phyloP scores from a whole-genome alignment of 2,113 vertebrate species.

The Larimichthys crocea region DNA sequence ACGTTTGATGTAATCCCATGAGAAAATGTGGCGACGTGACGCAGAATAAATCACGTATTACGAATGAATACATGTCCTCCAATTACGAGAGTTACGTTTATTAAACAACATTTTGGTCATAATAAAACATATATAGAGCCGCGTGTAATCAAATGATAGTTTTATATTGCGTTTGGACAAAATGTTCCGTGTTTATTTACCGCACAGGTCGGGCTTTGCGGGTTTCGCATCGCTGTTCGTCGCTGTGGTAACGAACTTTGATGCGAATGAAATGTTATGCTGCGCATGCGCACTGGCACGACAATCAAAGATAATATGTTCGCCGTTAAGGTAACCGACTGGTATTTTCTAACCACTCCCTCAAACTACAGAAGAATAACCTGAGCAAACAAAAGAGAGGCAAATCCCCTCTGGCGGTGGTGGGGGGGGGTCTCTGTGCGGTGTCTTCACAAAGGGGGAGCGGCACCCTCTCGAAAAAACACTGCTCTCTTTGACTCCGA shows the following conservation, averaged over 20 bases:
- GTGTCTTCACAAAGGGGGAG: slow-evolving; percentile 22
- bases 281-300: slow-evolving; percentile 23
- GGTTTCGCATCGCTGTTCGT: slow-evolving; percentile 9
- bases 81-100: too few relatives aligned
- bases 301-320: background rate
- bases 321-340: background rate
- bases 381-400: background rate
- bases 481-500: slow-evolving; percentile 48
- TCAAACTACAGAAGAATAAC: background rate
- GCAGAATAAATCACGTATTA: too few relatives aligned
- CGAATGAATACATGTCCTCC: too few relatives aligned
- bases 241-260: slow-evolving; percentile 14
- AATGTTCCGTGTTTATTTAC: background rate
- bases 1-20: too few relatives aligned
- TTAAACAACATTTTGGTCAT: too few relatives aligned
- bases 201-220: background rate
- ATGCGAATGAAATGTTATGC: background rate
- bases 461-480: slow-evolving; percentile 19
- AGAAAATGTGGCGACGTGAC: too few relatives aligned
- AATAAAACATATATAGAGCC: too few relatives aligned
- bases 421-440: background rate
- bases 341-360: background rate
- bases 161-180: background rate
- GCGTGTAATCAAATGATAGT: too few relatives aligned
- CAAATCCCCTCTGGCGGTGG: background rate